These are phyloP conservation scores for Acleris literana DNA, from an alignment of 2,888 invertebrate genomes.

Conservation along the genomic window DNA sequence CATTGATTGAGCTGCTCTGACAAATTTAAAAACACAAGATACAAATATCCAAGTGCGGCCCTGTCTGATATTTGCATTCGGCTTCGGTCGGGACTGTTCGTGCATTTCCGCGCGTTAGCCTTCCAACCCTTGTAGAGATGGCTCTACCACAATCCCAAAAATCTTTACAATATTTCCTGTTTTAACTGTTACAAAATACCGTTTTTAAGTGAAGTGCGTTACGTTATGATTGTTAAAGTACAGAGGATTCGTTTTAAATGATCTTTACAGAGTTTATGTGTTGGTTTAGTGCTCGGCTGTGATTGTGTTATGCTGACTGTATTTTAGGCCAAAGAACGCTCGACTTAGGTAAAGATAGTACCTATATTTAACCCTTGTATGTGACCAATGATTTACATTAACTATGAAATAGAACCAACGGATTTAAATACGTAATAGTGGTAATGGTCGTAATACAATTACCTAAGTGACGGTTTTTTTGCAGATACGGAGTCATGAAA, in stretches of 20 bases:
- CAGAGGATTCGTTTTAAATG: conserved; percentile 47
- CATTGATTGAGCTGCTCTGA: too few relatives aligned
- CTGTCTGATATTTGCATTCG: conserved; percentile 75
- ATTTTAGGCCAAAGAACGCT: conserved; percentile 20
- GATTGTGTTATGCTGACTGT: conserved; percentile 61
- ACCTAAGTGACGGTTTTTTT: conserved; percentile 36
- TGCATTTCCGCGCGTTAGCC: conserved; percentile 70
- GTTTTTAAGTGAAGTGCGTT: conserved; percentile 61
- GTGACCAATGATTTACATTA: conserved; percentile 17
- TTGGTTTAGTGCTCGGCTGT: conserved; percentile 56
- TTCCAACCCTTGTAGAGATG: conserved; percentile 75
- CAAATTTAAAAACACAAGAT: too few relatives aligned
- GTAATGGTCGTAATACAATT: background rate
- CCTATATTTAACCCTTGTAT: conserved; percentile 8
- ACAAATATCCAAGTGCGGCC: conserved; percentile 50
- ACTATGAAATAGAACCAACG: background rate
- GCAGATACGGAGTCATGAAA: conserved; percentile 68
- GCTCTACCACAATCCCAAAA: conserved; percentile 68
- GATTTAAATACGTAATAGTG: background rate
- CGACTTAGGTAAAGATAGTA: conserved; percentile 34
- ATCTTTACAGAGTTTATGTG: conserved; percentile 56
- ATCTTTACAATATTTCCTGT: conserved; percentile 69
- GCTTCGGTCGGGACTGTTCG: conserved; percentile 65
- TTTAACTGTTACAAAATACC: conserved; percentile 51
- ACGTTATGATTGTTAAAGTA: conserved; percentile 45